Evolutionary conservation across 2,797 vertebrate species (phyloP).

Genomic region (Babyrousa celebensis): DNA sequence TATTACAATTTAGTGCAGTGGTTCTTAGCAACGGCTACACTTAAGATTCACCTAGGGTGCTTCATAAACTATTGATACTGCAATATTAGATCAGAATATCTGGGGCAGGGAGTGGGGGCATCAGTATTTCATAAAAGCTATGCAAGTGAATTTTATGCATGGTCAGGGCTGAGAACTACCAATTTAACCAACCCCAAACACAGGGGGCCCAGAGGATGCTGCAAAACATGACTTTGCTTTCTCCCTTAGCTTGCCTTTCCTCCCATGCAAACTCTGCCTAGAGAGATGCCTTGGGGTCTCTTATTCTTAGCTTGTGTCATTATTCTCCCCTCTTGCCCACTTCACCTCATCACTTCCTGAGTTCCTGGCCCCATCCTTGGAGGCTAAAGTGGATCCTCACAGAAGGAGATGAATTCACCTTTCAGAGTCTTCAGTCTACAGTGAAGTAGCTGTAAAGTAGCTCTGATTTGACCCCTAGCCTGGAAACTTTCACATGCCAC

Average conservation of each 20-base stretch:
- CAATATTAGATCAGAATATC: constrained; percentile 18
- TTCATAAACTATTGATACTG: constrained; percentile 29
- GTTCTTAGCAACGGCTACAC: not conserved
- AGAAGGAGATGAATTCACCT: not conserved
- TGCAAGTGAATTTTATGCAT: not conserved
- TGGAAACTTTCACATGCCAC: too few relatives aligned
- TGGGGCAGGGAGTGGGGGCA: not conserved
- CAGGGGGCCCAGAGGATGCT: not conserved
- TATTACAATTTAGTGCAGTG: not conserved
- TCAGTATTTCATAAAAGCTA: not conserved
- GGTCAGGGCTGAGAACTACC: not conserved
- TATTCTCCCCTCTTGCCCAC: not conserved
- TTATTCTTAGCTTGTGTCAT: not conserved
- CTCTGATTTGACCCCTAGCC: too few relatives aligned
- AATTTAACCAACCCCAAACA: not conserved
- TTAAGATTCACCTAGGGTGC: not conserved
- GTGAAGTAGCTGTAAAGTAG: not conserved
- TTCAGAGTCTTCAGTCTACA: not conserved
- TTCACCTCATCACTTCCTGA: not conserved
- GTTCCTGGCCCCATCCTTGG: not conserved
- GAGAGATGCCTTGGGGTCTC: not conserved
- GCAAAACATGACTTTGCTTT: not conserved
- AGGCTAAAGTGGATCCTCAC: not conserved
- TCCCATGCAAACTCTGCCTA: not conserved
- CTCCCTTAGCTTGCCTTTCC: not conserved